Evolutionary conservation across 2,797 vertebrate species (phyloP).

Genomic region (Glyptemys insculpta): DNA sequence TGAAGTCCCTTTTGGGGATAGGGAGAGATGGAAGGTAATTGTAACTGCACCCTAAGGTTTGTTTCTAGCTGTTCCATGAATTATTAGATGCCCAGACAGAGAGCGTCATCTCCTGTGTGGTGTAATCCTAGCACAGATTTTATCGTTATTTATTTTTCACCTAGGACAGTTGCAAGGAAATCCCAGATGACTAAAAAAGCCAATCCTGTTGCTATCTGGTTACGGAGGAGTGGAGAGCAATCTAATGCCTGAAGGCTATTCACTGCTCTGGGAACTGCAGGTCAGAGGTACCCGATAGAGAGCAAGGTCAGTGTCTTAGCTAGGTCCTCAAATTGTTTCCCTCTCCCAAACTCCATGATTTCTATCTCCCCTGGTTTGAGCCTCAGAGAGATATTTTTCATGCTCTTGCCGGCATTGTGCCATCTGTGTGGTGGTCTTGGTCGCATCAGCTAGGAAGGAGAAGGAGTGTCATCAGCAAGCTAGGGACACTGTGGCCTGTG

Average conservation of each 20-base stretch:
- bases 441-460: not conserved
- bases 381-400: not conserved
- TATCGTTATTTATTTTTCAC: rapidly evolving
- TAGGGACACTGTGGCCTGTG: not conserved
- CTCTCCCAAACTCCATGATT: not conserved
- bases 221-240: not conserved
- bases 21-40: not conserved
- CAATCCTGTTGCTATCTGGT: not conserved
- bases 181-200: not conserved
- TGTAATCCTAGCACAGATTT: not conserved
- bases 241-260: not conserved
- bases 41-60: not conserved
- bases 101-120: not conserved
- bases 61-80: not conserved
- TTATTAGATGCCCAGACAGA: not conserved
- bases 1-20: not conserved
- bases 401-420: not conserved
- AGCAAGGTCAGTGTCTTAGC: not conserved
- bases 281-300: not conserved
- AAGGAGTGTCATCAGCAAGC: not conserved
- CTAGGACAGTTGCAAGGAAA: not conserved
- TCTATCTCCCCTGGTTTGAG: not conserved
- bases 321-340: not conserved
- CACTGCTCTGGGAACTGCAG: not conserved
- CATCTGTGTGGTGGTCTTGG: not conserved